Percentiles rank a stretch among this genome's conserved stretches.
Evolutionary conservation across 2,888 invertebrate genomes (phyloP).

Genomic region (Gymnoscelis rufifasciata): DNA sequence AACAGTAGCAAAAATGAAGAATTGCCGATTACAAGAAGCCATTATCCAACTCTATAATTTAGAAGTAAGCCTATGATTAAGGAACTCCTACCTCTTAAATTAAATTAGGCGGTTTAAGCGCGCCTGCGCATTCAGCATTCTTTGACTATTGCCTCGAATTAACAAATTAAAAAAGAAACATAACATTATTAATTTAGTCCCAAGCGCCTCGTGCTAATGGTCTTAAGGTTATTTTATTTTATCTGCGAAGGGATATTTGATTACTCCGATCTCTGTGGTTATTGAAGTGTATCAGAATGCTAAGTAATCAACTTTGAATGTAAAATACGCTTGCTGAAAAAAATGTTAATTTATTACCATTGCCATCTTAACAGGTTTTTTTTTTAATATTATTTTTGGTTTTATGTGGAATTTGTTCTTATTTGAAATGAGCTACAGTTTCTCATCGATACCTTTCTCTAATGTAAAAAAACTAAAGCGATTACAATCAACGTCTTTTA

Average conservation of each 20-base stretch:
- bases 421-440: no score
- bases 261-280: neutral
- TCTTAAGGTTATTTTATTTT: constrained; percentile 50
- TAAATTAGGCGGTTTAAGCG: constrained; percentile 76
- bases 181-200: constrained; percentile 65
- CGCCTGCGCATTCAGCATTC: constrained; percentile 48
- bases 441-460: no score
- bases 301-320: no score
- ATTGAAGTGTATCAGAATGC: neutral
- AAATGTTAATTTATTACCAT: no score
- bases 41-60: constrained; percentile 74
- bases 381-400: no score
- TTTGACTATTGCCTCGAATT: constrained; percentile 50
- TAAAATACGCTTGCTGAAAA: no score
- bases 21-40: constrained; percentile 74
- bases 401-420: no score
- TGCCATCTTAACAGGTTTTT: no score
- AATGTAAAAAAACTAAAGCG: no score
- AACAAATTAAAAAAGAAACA: constrained; percentile 55
- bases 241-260: neutral
- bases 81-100: constrained; percentile 78
- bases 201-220: constrained; percentile 65
- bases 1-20: constrained; percentile 75
- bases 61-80: constrained; percentile 74
- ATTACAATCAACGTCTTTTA: no score